Evolutionary conservation across 1,140 invertebrate species (phyloP).

Genomic region (Frieseomelitta varia): DNA sequence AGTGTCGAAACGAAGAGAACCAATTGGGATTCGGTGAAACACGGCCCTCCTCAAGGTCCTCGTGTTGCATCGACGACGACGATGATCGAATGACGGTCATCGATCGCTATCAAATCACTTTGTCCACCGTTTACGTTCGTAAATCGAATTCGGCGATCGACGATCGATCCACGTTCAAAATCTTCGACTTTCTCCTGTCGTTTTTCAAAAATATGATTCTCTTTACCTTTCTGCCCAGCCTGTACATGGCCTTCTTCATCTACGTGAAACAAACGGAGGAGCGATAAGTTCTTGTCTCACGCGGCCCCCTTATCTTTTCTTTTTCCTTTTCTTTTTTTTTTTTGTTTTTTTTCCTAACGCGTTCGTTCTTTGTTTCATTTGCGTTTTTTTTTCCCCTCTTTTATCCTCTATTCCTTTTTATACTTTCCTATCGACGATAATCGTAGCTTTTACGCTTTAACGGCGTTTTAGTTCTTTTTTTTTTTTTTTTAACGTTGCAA

Average conservation of each 20-base stretch:
- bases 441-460: background rate
- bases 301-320: background rate
- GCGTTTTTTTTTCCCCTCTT: background rate
- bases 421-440: background rate
- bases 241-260: conserved; percentile 55
- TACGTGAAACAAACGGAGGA: conserved; percentile 39
- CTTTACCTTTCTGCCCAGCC: conserved; percentile 49
- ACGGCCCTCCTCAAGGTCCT: background rate
- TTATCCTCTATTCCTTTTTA: background rate
- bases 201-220: conserved; percentile 57
- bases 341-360: background rate
- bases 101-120: background rate
- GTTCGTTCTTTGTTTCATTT: background rate
- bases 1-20: background rate
- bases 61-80: background rate
- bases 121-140: background rate
- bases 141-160: background rate
- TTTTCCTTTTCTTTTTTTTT: background rate
- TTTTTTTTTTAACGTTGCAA: background rate
- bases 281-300: background rate
- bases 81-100: background rate
- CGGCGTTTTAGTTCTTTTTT: too few relatives aligned
- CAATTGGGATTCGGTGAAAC: background rate
- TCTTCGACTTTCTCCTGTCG: background rate
- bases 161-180: background rate